Evolutionary conservation across 2,113 vertebrate species (phyloP).

Genomic region (Sula dactylatra): DNA sequence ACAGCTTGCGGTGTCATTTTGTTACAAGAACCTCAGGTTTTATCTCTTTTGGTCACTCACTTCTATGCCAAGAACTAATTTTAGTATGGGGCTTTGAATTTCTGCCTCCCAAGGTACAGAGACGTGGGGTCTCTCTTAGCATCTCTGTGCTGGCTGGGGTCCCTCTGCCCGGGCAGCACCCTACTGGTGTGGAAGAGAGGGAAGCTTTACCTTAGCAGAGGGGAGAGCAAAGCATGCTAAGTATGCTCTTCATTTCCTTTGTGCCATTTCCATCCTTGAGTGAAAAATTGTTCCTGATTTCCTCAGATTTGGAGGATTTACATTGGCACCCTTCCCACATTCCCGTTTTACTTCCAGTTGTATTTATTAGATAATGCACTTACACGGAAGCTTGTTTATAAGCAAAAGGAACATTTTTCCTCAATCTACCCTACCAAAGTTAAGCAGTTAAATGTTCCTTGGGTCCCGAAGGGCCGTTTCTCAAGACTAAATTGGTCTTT

Average conservation of each 20-base stretch:
- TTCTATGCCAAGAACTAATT: background rate
- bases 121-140: background rate
- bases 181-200: background rate
- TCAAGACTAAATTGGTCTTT: background rate
- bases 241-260: constrained; percentile 30
- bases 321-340: background rate
- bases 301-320: constrained; percentile 20
- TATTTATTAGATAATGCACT: background rate
- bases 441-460: background rate
- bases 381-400: background rate
- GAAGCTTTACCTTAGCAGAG: background rate
- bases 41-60: background rate
- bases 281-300: background rate
- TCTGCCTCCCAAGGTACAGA: background rate
- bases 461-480: background rate
- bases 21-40: background rate
- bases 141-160: background rate
- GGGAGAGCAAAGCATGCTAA: background rate
- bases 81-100: background rate
- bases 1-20: background rate
- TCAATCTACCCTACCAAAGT: background rate
- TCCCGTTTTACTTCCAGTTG: constrained; percentile 17
- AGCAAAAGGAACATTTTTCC: background rate
- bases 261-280: background rate
- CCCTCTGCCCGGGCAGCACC: background rate